A percentile compares a stretch with the other conserved stretches of the same genome.
Conservation (phyloP, 2,888 invertebrate species). For the Ditylenchus weischeri region DNA sequence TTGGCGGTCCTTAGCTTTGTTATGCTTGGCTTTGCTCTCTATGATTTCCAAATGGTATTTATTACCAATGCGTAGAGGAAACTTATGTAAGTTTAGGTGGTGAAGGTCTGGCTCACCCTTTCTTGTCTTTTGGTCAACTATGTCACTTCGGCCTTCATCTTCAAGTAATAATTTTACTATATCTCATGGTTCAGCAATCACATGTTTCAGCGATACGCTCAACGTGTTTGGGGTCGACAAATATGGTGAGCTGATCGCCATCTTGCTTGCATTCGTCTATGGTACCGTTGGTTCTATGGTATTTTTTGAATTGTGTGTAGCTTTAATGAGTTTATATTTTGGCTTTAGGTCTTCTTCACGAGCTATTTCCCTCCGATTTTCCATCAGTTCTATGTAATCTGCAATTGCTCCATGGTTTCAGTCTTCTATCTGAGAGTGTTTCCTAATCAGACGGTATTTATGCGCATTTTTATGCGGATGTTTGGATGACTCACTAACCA, state of each 20-base stretch:
- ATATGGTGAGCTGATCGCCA: constrained; percentile 8
- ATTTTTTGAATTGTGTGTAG: not conserved
- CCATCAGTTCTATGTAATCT: constrained; percentile 45
- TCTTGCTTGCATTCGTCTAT: constrained; percentile 18
- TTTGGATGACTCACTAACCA: constrained; percentile 22
- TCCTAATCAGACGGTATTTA: constrained; percentile 45
- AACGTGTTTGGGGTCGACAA: not conserved
- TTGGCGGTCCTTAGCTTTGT: constrained; percentile 43
- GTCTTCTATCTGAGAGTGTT: constrained; percentile 44
- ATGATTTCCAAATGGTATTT: constrained; percentile 32
- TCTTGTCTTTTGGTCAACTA: constrained; percentile 45
- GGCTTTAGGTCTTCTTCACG: constrained; percentile 35
- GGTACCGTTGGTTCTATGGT: constrained; percentile 27
- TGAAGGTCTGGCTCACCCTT: constrained; percentile 41
- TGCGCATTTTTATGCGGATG: too few relatives aligned
- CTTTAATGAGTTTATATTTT: not conserved
- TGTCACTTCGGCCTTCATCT: constrained; percentile 37
- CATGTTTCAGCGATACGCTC: not conserved
- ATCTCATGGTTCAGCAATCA: constrained; percentile 2
- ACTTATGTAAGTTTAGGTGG: constrained; percentile 20
- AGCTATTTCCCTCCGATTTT: constrained; percentile 26
- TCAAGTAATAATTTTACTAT: not conserved
- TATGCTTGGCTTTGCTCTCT: constrained; percentile 46
- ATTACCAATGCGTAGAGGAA: too few relatives aligned
- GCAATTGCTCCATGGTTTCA: constrained; percentile 47